phyloP scores from a whole-genome alignment of 2,797 vertebrate genomes.

The Nannoperca obscura region DNA sequence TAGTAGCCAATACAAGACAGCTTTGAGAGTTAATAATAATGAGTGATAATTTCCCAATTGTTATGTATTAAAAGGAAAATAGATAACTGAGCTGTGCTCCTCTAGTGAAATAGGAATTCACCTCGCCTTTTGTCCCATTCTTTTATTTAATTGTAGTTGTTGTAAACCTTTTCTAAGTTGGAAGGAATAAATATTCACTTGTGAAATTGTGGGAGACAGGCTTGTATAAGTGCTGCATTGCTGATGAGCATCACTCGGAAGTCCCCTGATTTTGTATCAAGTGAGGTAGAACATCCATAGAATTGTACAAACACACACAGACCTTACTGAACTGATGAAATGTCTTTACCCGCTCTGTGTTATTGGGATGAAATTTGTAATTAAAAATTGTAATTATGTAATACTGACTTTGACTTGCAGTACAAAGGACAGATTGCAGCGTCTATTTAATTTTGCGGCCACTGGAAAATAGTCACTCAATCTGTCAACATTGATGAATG shows the following conservation, averaged over 20 bases:
- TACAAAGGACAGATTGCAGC: conserved; percentile 59
- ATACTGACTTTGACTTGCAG: conserved; percentile 37
- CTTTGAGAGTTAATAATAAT: too few species aligned
- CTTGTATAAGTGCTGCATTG: background rate
- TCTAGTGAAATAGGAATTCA: conserved; percentile 21
- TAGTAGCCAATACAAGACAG: background rate
- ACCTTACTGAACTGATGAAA: conserved; percentile 9
- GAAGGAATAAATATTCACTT: conserved; percentile 10
- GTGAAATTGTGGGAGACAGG: conserved; percentile 9
- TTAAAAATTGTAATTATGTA: too few species aligned
- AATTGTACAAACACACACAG: background rate
- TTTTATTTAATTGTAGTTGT: conserved; percentile 8
- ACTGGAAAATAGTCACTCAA: conserved; percentile 58
- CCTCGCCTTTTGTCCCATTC: conserved; percentile 23
- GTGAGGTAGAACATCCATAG: conserved; percentile 8
- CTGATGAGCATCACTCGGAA: background rate
- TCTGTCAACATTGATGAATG: conserved; percentile 59
- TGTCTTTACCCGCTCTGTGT: conserved; percentile 32
- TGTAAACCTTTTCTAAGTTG: conserved; percentile 27
- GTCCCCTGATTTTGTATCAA: conserved; percentile 12
- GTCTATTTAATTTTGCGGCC: conserved; percentile 67
- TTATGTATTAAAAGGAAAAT: background rate
- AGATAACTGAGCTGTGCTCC: conserved; percentile 9
- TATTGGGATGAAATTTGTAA: conserved; percentile 15
- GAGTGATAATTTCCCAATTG: background rate